A percentile compares a stretch with the other conserved stretches of the same genome.
Evolutionary conservation across 1,140 invertebrate species (phyloP).

Genomic region (Zophobas morio): DNA sequence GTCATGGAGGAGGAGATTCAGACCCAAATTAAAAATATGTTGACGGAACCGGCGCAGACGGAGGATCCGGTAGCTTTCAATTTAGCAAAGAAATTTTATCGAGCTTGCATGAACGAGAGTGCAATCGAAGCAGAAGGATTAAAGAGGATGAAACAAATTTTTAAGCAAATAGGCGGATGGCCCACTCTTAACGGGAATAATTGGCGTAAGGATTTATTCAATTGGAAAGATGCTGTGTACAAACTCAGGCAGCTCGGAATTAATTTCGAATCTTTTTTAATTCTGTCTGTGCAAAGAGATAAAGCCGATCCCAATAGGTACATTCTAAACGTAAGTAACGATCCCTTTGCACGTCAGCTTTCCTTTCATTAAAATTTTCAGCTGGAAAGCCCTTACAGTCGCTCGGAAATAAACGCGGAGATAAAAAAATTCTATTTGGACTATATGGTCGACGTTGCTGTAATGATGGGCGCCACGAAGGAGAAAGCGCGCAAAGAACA

Average conservation of each 20-base stretch:
- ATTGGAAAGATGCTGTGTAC: slow-evolving; percentile 62
- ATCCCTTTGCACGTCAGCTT: slow-evolving; percentile 9
- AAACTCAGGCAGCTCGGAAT: slow-evolving; percentile 61
- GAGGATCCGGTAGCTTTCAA: slow-evolving; percentile 55
- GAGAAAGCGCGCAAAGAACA: slow-evolving; percentile 79
- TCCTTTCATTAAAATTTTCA: slow-evolving; percentile 43
- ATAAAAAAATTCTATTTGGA: slow-evolving; percentile 73
- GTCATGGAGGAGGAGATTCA: slow-evolving; percentile 54
- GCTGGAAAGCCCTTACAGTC: slow-evolving; percentile 28
- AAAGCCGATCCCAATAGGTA: slow-evolving; percentile 56
- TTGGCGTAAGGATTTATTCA: slow-evolving; percentile 70
- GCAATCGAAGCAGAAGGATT: slow-evolving; percentile 64
- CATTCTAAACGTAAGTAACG: slow-evolving; percentile 61
- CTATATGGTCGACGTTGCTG: slow-evolving; percentile 89
- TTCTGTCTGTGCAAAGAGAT: slow-evolving; percentile 58
- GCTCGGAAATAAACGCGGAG: slow-evolving; percentile 47
- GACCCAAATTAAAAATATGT: slow-evolving; percentile 57
- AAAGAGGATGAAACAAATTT: slow-evolving; percentile 67
- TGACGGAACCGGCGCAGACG: slow-evolving; percentile 53
- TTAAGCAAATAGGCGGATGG: slow-evolving; percentile 75
- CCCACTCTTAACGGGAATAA: slow-evolving; percentile 71
- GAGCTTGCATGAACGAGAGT: slow-evolving; percentile 62
- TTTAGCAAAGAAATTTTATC: slow-evolving; percentile 60
- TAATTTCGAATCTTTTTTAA: slow-evolving; percentile 62
- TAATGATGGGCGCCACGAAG: slow-evolving; percentile 85